phyloP scores from a whole-genome alignment of 2,888 invertebrate genomes.

The Pandemis cinnamomeana region DNA sequence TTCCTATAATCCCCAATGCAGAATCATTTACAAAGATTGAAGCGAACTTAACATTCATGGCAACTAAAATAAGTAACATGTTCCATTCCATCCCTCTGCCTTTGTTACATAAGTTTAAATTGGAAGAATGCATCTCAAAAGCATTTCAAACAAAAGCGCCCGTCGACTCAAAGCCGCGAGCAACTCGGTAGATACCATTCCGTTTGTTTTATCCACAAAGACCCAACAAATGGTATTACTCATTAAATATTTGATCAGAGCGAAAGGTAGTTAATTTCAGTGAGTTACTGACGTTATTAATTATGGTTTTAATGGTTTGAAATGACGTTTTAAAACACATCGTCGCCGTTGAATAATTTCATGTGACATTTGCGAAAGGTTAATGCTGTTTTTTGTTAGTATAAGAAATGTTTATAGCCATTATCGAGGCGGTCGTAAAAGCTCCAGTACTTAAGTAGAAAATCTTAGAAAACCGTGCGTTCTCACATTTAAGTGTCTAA shows the following conservation, averaged over 20 bases:
- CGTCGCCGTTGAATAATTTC: not conserved
- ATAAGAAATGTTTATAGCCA: not conserved
- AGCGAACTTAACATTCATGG: not conserved
- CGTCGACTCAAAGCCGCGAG: slow-evolving; percentile 27
- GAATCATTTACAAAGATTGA: not conserved
- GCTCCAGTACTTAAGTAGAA: slow-evolving; percentile 8
- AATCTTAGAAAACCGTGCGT: not conserved
- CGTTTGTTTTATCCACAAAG: slow-evolving; percentile 40
- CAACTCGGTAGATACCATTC: slow-evolving; percentile 5
- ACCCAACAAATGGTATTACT: slow-evolving; percentile 29
- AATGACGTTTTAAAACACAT: not conserved
- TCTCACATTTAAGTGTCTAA: not conserved
- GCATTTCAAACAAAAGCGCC: slow-evolving; percentile 47
- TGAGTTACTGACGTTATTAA: not conserved
- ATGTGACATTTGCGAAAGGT: slow-evolving; percentile 3
- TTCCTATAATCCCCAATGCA: not conserved
- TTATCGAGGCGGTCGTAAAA: slow-evolving; percentile 1
- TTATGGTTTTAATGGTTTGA: slow-evolving; percentile 2
- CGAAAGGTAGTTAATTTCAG: slow-evolving; percentile 14
- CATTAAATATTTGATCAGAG: slow-evolving; percentile 36
- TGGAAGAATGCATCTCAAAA: slow-evolving; percentile 44
- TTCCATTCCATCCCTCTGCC: slow-evolving; percentile 23
- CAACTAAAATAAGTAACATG: slow-evolving; percentile 17
- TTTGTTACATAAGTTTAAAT: slow-evolving; percentile 43
- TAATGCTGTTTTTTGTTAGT: not conserved